Evolutionary conservation across 2,888 invertebrate genomes (phyloP).

Genomic region (Epistrophella euchroma): DNA sequence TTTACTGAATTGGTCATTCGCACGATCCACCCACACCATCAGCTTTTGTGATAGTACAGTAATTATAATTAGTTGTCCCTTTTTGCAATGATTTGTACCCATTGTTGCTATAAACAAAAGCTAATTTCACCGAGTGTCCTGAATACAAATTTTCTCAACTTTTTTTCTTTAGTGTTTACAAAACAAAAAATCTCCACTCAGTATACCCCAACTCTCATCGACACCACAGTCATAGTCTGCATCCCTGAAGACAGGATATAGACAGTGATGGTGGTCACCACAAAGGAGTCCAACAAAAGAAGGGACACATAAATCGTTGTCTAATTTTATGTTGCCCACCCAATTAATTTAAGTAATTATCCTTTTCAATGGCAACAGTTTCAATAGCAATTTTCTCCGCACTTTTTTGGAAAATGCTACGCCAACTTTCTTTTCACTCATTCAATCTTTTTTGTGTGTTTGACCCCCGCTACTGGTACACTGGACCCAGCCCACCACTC

Average conservation of each 20-base stretch:
- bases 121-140: constrained; percentile 73
- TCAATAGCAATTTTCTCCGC: constrained; percentile 71
- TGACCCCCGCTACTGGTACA: constrained; percentile 5
- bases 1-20: constrained; percentile 71
- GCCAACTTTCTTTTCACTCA: constrained; percentile 59
- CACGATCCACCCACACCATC: constrained; percentile 63
- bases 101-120: constrained; percentile 75
- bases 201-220: background rate
- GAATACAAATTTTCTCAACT: constrained; percentile 68
- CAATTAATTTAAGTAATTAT: constrained; percentile 76
- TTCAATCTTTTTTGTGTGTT: constrained; percentile 45
- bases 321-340: constrained; percentile 75
- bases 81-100: constrained; percentile 63
- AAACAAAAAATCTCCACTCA: constrained; percentile 1
- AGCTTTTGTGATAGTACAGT: constrained; percentile 34
- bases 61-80: constrained; percentile 74
- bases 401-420: constrained; percentile 55
- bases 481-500: constrained; percentile 31
- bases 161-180: constrained; percentile 22
- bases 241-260: constrained; percentile 14
- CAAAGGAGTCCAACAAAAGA: constrained; percentile 63
- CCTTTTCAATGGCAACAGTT: constrained; percentile 76
- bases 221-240: too few relatives aligned
- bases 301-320: constrained; percentile 74
- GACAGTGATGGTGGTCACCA: constrained; percentile 20